Base-by-base conservation (phyloP, 1,140 invertebrate genomes). In the Cotesia vestalis region DNA sequence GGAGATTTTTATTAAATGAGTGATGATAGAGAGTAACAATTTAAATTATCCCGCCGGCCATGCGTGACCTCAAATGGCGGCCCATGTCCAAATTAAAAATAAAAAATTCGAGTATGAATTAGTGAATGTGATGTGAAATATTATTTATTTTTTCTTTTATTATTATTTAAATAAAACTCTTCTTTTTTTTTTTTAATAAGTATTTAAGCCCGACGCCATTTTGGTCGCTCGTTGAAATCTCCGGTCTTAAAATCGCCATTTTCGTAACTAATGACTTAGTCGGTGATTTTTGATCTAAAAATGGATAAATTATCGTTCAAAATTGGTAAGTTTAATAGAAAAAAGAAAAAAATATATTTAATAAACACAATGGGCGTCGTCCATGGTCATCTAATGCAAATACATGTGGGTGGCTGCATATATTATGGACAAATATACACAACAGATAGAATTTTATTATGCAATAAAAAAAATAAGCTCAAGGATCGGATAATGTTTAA, bases 381-480 rank as follows among this genome's bases (percentile, higher is more conserved):
- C 17, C 53, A 55, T 55, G 53, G 53, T 14, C 53, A 55, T 55
- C 40, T 46, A 46, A 46, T 46, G 53, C 12, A 55, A 55, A 55
- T 17, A 14, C n/a, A 55, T 55, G 53, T 55, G 53, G 53, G 53
- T 55, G 53, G n/a, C 5, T 17, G 11, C 53, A n/a, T 9, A 40
- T 40, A 40, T 4, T 40, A 40, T 40, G 1, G 3, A 40, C 9
- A 40, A 5, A 40, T 40, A 40, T 17, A 55, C 52, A 55, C 52
- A 55, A 12, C n/a, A 55, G 52, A 5, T 55, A 4, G 12, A 17
- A 11, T 55, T 55, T 12, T 55, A 55, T 55, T 55, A 55, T 55
- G 53, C 12, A 55, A 55, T 55, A 14, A n/a, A 55, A 55, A 55
- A 55, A 46, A 46, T 55, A 55, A 55, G 53, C 53, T n/a, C 53